Evolutionary conservation across 2,113 vertebrate genomes (phyloP), one percentile per base, ranked within the genome.

Genomic region (Gyps fulvus): DNA sequence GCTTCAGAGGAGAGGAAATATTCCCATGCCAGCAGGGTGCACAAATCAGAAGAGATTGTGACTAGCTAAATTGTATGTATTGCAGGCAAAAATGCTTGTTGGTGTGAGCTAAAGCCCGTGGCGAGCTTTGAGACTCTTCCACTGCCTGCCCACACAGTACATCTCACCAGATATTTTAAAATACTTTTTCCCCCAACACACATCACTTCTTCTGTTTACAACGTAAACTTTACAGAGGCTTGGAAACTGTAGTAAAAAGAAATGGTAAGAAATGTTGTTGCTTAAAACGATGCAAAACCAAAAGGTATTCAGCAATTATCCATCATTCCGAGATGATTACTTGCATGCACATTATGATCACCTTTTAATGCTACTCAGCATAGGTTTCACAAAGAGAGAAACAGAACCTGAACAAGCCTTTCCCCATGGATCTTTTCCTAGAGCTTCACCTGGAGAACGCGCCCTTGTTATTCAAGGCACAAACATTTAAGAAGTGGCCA

Each of bases 321-420:
- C 29, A 4, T 4, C 3, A 0, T 25, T 70, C 40, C 12, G 10
- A 67, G 43, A 58, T 29, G 23, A 67, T 38, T 32, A 26, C 47
- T 1, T 69, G 18, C 61, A 22, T 0, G 9, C 12, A 26, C 0
- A 0, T 16, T 31, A 16, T 4, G 13, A 71, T 62, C 52, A 63
- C 49, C 22, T 80, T 49, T 40, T 31, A 27, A 36, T 5, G 47
- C 32, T 31, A 15, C 7, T 25, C 52, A 59, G 42, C 45, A 32
- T 0, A n/a, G 23, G 27, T 16, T 11, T 43, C 16, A 42, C 29
- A 50, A 22, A 11, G 65, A 58, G 2, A 59, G 49, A 49, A 76
- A 38, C 13, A 32, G 38, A 27, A 47, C 19, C 45, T 49, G n/a
- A 66, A 54, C 16, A 11, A 62, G 16, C 23, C 7, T 8, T 55